A percentile compares a stretch with the other conserved stretches of the same genome.
Conservation (phyloP, 2,113 vertebrate species). For the Chauna torquata region DNA sequence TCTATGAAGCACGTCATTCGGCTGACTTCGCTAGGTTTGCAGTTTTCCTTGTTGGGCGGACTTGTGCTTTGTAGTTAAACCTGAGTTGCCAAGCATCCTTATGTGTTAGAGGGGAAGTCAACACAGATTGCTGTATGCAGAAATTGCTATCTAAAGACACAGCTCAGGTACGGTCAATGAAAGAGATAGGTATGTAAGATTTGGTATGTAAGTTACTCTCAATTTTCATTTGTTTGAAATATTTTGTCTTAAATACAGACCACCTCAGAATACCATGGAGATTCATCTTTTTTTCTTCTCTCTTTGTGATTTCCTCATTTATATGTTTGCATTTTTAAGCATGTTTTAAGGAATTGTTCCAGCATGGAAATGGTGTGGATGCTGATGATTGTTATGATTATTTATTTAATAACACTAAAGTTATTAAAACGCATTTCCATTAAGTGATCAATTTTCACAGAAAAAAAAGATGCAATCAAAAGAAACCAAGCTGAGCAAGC, state of each 20-base stretch:
- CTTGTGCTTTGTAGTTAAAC: not conserved
- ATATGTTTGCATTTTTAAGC: constrained; percentile 59
- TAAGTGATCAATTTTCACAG: not conserved
- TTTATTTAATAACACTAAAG: constrained; percentile 46
- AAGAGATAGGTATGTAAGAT: not conserved
- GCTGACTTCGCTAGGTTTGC: not conserved
- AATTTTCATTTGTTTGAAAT: not conserved
- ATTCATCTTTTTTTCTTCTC: not conserved
- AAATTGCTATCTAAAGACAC: not conserved
- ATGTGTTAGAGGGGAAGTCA: not conserved
- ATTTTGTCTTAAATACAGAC: not conserved
- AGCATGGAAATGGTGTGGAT: constrained; percentile 68
- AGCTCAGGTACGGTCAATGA: not conserved
- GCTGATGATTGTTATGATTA: not conserved
- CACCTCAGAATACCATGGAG: not conserved
- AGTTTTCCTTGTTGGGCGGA: not conserved
- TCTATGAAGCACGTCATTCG: not conserved
- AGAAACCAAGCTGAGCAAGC: constrained; percentile 3
- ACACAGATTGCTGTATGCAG: not conserved
- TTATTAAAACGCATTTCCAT: not conserved
- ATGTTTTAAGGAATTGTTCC: constrained; percentile 62
- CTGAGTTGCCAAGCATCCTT: not conserved
- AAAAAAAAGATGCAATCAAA: constrained; percentile 25
- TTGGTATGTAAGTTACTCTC: not conserved
- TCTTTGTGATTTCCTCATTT: constrained; percentile 37